Conservation (phyloP, 2,888 invertebrate genomes). For the Calameuta filiformis region DNA sequence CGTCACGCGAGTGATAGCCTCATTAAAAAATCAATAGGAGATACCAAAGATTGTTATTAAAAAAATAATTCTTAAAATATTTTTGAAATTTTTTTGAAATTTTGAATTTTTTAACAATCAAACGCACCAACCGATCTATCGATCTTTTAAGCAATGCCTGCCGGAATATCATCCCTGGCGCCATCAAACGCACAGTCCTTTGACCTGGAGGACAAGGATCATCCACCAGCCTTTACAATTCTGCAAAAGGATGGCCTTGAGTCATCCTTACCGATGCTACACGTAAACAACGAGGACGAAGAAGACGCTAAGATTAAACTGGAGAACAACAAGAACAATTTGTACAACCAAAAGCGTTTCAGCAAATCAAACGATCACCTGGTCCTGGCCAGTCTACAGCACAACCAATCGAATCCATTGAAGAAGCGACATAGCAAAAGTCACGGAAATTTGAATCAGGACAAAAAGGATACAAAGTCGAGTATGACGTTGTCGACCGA, state of each 20-base stretch:
- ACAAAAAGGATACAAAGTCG: conserved; percentile 49
- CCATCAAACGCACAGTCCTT: conserved; percentile 37
- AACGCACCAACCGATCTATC: neutral
- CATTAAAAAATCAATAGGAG: neutral
- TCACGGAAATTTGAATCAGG: conserved; percentile 63
- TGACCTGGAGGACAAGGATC: conserved; percentile 37
- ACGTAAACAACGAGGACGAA: conserved; percentile 41
- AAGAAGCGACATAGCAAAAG: conserved; percentile 64
- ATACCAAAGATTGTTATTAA: neutral
- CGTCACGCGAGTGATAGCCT: neutral
- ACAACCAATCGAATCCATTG: conserved; percentile 51
- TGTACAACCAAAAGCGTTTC: conserved; percentile 49
- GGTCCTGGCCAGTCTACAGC: conserved; percentile 47
- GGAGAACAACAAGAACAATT: conserved; percentile 30
- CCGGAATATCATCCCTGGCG: conserved; percentile 53
- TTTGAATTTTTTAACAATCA: neutral
- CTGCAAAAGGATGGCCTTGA: conserved; percentile 54
- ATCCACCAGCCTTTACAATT: conserved; percentile 53
- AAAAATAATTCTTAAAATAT: neutral
- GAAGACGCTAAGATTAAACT: neutral
- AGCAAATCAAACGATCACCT: conserved; percentile 59
- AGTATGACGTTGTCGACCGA: conserved; percentile 64
- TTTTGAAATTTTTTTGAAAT: neutral
- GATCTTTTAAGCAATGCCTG: conserved; percentile 47
- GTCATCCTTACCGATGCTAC: conserved; percentile 52